Base-by-base conservation (phyloP, 2,113 vertebrate species). In the Poicephalus gulielmi region DNA sequence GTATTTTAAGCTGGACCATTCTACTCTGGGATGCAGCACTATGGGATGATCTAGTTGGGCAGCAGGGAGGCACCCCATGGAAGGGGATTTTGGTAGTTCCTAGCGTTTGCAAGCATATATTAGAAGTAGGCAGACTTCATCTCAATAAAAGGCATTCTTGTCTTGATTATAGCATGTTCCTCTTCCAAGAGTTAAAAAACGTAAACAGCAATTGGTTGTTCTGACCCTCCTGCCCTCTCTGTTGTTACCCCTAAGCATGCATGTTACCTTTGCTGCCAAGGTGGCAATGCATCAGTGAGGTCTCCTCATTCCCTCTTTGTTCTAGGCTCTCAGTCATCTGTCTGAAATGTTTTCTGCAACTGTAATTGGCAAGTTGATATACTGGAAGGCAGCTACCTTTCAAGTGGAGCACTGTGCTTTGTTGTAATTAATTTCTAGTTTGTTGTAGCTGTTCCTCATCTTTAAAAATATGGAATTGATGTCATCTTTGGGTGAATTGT, bases 381-480 rank as follows among this genome's bases (percentile, higher is more conserved):
- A 78, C 55, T 84, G 24, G 30, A 82, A 91, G 50, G 41, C 49
- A 91, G 28, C 37, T 50, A 63, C n/a, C 19, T 35, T 93, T 63
- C 25, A 85, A 60, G 35, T 41, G 33, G n/a, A 73, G n/a, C 22
- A 23, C 33, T 55, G 19, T 62, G 47, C 62, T 44, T 87, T 10
- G 3, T 83, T 64, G 33, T 35, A 75, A 94, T 83, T 92, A 0
- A 69, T 91, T 88, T 95, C 70, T 59, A 83, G 33, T 27, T 52
- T 4, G 7, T 24, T 82, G 46, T 67, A 96, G 31, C 50, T 79
- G 43, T 73, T 93, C 14, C 16, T 64, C 9, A 11, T 69, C 39
- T 83, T 55, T 55, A 83, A 68, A 88, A 90, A 74, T 28, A 77
- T 4, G 10, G 35, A 76, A 83, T 52, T 86, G 28, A 79, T 19